Percentiles rank a stretch among this genome's conserved stretches.
Conservation (phyloP, 2,797 vertebrate genomes). For the Chiroxiphia lanceolata region DNA sequence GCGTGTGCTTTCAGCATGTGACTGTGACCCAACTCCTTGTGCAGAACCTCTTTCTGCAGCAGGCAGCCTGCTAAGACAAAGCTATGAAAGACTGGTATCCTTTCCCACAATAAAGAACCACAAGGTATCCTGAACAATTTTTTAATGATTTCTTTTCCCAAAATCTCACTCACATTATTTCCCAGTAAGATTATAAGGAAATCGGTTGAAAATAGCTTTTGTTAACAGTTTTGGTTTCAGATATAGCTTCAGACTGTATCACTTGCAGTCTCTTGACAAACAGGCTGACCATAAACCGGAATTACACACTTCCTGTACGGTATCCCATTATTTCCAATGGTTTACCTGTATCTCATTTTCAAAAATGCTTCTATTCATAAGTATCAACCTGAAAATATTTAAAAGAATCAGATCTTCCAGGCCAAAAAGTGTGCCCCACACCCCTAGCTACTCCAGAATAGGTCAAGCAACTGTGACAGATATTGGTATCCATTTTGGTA, state of each 20-base stretch:
- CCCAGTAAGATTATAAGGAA: not conserved
- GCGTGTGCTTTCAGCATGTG: fast-evolving
- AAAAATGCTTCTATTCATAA: not conserved
- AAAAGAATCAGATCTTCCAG: not conserved
- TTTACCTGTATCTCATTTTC: not conserved
- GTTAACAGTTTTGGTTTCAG: not conserved
- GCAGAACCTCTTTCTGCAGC: not conserved
- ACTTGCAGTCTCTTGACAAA: not conserved
- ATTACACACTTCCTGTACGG: not conserved
- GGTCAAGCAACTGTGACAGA: not conserved
- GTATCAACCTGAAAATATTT: conserved; percentile 6
- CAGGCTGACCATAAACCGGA: not conserved
- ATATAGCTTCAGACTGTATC: not conserved
- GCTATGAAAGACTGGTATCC: not conserved
- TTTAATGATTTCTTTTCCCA: not conserved
- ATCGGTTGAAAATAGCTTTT: fast-evolving
- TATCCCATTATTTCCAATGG: not conserved
- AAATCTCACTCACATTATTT: not conserved
- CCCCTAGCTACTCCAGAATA: not conserved
- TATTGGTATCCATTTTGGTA: not conserved
- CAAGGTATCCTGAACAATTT: not conserved
- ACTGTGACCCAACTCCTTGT: not conserved
- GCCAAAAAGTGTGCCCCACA: not conserved
- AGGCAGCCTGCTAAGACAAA: not conserved
- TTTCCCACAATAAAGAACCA: not conserved